Evolutionary conservation across 2,113 vertebrate species (phyloP).

Genomic region (Dicaeum eximium): DNA sequence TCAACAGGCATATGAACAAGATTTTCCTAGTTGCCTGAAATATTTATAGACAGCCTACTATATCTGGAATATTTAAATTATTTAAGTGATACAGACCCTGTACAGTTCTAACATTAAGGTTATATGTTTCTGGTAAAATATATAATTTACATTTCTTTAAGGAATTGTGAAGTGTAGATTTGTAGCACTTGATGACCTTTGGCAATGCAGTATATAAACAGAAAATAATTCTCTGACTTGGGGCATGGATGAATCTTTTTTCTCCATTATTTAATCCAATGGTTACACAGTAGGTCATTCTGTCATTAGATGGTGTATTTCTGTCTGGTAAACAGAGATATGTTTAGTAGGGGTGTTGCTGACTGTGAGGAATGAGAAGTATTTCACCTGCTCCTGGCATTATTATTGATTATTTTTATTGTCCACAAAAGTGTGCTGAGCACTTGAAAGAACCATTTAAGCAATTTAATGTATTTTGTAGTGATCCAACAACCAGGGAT

Average conservation of each 20-base stretch:
- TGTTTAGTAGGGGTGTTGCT: neutral
- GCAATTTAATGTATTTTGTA: neutral
- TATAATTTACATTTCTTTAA: neutral
- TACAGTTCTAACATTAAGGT: neutral
- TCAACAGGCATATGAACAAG: neutral
- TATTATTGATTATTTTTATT: slow-evolving; percentile 5
- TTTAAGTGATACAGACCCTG: neutral
- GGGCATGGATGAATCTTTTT: neutral
- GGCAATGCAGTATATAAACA: neutral
- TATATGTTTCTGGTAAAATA: neutral
- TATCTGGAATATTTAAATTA: neutral
- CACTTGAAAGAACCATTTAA: neutral
- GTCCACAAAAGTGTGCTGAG: neutral
- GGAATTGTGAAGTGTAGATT: neutral
- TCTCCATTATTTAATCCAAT: neutral
- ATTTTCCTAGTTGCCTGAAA: neutral
- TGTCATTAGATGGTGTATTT: neutral
- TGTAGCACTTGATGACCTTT: neutral
- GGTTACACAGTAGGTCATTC: neutral
- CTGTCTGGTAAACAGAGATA: neutral
- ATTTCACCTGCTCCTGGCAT: neutral
- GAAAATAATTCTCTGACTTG: neutral
- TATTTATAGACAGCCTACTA: neutral
- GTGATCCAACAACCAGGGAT: neutral
- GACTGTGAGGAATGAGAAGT: neutral